These are phyloP conservation scores for Malaclemys terrapin DNA, from an alignment of 2,113 vertebrate species.

Conservation along the genomic window DNA sequence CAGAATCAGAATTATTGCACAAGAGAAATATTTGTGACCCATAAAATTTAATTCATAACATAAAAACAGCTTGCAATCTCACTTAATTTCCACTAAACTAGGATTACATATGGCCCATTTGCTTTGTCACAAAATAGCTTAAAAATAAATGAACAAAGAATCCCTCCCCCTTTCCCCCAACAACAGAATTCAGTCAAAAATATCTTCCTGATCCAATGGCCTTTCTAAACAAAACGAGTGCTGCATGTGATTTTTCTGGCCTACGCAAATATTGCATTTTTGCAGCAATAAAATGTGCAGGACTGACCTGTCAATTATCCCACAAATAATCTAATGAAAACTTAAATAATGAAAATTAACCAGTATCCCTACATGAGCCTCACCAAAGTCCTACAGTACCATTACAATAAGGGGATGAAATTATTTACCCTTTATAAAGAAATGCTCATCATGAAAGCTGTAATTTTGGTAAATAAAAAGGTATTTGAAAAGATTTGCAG, in stretches of 20 bases:
- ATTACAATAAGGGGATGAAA: neutral
- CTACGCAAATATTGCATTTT: neutral
- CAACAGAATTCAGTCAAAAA: neutral
- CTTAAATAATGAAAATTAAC: neutral
- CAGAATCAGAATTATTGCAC: fast-evolving
- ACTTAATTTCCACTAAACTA: fast-evolving
- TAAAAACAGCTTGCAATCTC: neutral
- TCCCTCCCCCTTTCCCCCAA: too few relatives aligned
- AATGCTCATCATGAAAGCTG: neutral
- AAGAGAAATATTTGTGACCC: neutral
- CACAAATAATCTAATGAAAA: neutral
- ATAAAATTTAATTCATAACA: neutral
- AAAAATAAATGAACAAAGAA: neutral
- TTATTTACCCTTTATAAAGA: neutral
- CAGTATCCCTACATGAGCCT: fast-evolving
- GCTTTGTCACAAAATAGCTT: neutral
- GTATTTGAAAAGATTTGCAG: neutral
- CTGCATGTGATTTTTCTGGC: neutral
- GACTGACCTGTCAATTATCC: neutral
- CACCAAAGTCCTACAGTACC: neutral
- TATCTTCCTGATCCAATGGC: neutral
- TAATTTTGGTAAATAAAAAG: neutral
- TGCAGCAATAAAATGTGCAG: neutral
- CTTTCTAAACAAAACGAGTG: neutral
- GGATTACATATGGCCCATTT: neutral